These are phyloP conservation scores for Spongilla lacustris DNA, from an alignment of 37 sponge, comb jelly and placozoan species.

Conservation along the genomic window DNA sequence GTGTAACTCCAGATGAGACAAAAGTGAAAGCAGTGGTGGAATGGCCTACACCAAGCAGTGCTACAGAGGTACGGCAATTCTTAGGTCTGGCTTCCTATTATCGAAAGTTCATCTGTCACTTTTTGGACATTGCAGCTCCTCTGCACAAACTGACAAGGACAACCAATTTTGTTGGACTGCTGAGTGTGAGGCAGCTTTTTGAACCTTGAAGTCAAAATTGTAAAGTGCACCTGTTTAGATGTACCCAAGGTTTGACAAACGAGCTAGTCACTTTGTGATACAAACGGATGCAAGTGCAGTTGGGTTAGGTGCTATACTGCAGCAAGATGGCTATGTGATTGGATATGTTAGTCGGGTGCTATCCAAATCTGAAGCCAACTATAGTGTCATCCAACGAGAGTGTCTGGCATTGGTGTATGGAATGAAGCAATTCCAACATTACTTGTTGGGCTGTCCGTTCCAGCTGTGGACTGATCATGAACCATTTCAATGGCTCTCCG, in stretches of 20 bases:
- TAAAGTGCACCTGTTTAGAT: constrained; percentile 38
- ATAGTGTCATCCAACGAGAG: constrained; percentile 51
- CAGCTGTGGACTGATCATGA: constrained; percentile 45
- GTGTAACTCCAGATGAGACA: constrained; percentile 57
- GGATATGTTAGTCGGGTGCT: constrained; percentile 25
- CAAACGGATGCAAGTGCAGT: constrained; percentile 75
- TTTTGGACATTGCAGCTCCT: no score
- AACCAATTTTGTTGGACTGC: constrained; percentile 38
- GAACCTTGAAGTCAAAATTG: constrained; percentile 35
- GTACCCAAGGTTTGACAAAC: constrained; percentile 35
- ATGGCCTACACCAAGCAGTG: constrained; percentile 47
- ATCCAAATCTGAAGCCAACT: constrained; percentile 13
- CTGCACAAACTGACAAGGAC: no score
- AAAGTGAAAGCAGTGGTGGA: constrained; percentile 43
- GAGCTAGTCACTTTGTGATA: constrained; percentile 33
- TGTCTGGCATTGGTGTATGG: constrained; percentile 56
- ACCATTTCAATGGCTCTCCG: constrained; percentile 47
- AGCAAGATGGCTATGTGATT: constrained; percentile 29
- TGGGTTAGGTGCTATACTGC: constrained; percentile 62
- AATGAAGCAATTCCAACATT: constrained; percentile 58
- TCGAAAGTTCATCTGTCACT: no score
- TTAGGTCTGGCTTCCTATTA: constrained; percentile 64
- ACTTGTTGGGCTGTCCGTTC: constrained; percentile 47
- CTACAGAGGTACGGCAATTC: constrained; percentile 34
- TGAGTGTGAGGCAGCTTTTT: constrained; percentile 32